These are phyloP conservation scores for Cheilosia pagana DNA, from an alignment of 2,888 invertebrate species.

Conservation along the genomic window DNA sequence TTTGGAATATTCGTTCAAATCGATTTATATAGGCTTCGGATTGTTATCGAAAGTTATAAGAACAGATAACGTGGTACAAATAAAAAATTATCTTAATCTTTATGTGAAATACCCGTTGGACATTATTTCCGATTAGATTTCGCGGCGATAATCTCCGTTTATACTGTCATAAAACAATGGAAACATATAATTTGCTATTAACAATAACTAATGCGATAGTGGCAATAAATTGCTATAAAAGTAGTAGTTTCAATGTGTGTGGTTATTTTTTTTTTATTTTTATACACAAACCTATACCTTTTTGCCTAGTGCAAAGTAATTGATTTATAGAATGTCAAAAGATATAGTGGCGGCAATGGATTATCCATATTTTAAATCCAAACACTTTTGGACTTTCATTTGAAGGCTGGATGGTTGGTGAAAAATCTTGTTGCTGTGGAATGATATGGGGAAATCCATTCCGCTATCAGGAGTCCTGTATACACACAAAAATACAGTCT, in stretches of 20 bases:
- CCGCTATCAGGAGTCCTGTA: background rate
- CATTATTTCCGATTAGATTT: constrained; percentile 65
- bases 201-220: constrained; percentile 20
- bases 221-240: constrained; percentile 25
- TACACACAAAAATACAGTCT: background rate
- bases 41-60: constrained; percentile 40
- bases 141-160: constrained; percentile 44
- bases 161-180: constrained; percentile 34
- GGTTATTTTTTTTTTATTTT: background rate
- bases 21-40: constrained; percentile 67
- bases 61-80: constrained; percentile 16
- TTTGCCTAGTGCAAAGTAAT: background rate
- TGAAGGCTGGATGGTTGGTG: background rate
- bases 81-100: constrained; percentile 53
- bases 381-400: background rate
- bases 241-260: background rate
- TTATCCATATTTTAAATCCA: background rate
- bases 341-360: background rate
- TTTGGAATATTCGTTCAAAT: constrained; percentile 31
- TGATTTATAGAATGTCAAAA: constrained; percentile 26
- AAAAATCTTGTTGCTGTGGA: constrained; percentile 13
- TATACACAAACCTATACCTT: background rate
- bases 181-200: constrained; percentile 5
- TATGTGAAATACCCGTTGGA: constrained; percentile 64
- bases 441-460: background rate